Conservation (phyloP, 2,113 vertebrate genomes). For the Petaurus breviceps region DNA sequence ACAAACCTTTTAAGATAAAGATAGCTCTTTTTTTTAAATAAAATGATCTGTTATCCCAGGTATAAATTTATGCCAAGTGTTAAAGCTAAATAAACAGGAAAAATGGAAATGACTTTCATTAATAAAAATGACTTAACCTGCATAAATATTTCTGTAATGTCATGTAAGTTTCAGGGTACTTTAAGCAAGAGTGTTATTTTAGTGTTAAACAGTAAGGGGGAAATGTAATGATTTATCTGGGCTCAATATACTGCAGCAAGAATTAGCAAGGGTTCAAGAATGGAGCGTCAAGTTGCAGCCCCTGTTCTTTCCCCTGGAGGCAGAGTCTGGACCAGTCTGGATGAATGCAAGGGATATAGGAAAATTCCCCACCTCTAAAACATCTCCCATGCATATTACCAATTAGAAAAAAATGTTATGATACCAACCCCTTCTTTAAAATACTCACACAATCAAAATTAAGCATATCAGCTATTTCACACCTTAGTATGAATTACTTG, state of each 20-base stretch:
- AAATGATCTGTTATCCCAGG: neutral
- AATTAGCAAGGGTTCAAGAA: neutral
- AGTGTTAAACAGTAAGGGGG: slow-evolving; percentile 18
- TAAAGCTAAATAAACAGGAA: slow-evolving; percentile 4
- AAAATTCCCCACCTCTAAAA: slow-evolving; percentile 10
- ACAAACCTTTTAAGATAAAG: slow-evolving; percentile 28
- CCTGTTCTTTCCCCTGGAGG: neutral
- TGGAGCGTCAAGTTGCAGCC: neutral
- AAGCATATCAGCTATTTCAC: neutral
- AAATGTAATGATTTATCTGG: slow-evolving; percentile 1
- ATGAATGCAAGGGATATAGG: neutral
- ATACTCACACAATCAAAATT: neutral
- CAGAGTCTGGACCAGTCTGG: neutral
- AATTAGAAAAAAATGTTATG: neutral
- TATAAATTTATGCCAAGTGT: neutral
- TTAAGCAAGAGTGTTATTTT: slow-evolving; percentile 6
- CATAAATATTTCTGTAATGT: slow-evolving; percentile 51
- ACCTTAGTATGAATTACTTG: neutral
- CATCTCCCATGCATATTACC: neutral
- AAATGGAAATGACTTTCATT: neutral
- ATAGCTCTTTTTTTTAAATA: neutral
- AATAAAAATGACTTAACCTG: slow-evolving; percentile 32
- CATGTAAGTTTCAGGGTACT: neutral
- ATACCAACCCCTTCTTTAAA: slow-evolving; percentile 18
- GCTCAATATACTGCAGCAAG: neutral